Percentiles rank a stretch among this genome's conserved stretches.
phyloP scores from a whole-genome alignment of 2,797 vertebrate species.

The Toxotes lorentzi region DNA sequence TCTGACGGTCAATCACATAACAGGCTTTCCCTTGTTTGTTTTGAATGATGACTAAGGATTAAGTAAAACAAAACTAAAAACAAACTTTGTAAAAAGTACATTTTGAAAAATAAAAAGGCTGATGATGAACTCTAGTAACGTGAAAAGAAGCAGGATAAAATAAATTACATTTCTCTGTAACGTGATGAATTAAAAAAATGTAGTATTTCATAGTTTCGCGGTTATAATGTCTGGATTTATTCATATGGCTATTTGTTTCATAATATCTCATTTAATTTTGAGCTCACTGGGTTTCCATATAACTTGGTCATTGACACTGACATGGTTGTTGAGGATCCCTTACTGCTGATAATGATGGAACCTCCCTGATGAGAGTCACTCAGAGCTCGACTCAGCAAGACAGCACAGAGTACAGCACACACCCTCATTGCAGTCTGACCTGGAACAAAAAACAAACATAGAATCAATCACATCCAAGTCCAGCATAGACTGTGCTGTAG shows the following conservation, averaged over 20 bases:
- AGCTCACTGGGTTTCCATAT: not conserved
- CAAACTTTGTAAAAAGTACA: not conserved
- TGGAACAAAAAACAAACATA: accelerated
- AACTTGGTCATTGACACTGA: too few relatives aligned
- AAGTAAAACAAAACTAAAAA: not conserved
- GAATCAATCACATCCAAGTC: not conserved
- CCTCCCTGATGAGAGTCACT: slow-evolving; percentile 45
- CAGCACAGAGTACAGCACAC: slow-evolving; percentile 68
- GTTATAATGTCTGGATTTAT: not conserved
- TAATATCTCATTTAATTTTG: not conserved
- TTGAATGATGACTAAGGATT: not conserved
- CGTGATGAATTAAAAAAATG: not conserved
- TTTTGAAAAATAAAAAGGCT: not conserved
- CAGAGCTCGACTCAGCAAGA: slow-evolving; percentile 76
- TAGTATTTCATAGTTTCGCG: not conserved
- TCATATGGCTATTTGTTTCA: not conserved
- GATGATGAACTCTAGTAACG: not conserved
- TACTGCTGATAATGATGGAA: slow-evolving; percentile 84
- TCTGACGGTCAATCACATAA: too few relatives aligned
- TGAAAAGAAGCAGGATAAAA: not conserved
- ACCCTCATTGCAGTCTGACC: slow-evolving; percentile 73
- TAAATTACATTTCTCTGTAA: not conserved
- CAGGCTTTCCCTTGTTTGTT: too few relatives aligned
- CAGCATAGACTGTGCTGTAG: not conserved
- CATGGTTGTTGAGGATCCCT: not conserved